Evolutionary conservation across 2,888 invertebrate genomes (phyloP).

Genomic region (Drosophila pseudotakahashii): DNA sequence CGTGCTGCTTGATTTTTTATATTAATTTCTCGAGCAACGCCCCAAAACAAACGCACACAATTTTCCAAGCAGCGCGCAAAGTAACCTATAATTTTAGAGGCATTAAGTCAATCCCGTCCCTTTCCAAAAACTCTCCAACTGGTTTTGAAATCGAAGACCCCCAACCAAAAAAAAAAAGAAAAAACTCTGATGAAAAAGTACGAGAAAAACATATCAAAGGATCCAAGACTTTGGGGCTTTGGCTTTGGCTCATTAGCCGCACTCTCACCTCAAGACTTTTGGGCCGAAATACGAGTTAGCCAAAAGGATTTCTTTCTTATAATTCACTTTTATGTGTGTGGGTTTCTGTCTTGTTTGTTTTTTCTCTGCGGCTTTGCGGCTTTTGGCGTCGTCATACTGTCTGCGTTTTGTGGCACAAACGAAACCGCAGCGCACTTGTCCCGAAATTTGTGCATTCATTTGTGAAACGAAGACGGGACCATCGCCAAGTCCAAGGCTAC

Average conservation of each 20-base stretch:
- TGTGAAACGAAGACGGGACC: constrained; percentile 65
- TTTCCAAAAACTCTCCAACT: constrained; percentile 48
- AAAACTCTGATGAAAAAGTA: constrained; percentile 15
- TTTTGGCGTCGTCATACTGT: constrained; percentile 75
- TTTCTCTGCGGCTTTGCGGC: constrained; percentile 41
- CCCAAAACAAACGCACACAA: constrained; percentile 56
- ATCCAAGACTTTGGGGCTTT: constrained; percentile 45
- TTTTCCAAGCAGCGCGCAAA: constrained; percentile 60
- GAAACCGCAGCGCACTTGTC: constrained; percentile 60
- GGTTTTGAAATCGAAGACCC: constrained; percentile 55
- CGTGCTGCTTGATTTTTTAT: constrained; percentile 58
- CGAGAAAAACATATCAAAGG: constrained; percentile 41
- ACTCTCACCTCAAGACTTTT: constrained; percentile 57
- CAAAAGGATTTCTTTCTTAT: constrained; percentile 36
- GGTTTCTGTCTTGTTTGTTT: constrained; percentile 32
- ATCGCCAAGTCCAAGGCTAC: constrained; percentile 73
- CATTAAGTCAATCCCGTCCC: constrained; percentile 63
- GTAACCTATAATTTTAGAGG: constrained; percentile 75
- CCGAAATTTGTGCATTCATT: constrained; percentile 78
- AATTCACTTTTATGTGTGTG: constrained; percentile 35
- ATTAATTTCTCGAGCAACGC: constrained; percentile 75
- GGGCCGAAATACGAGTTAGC: constrained; percentile 56
- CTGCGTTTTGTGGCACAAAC: constrained; percentile 64
- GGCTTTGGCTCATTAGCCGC: constrained; percentile 60
- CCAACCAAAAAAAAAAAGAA: not conserved